phyloP scores from a whole-genome alignment of 2,797 vertebrate species.

The Coendou prehensilis region DNA sequence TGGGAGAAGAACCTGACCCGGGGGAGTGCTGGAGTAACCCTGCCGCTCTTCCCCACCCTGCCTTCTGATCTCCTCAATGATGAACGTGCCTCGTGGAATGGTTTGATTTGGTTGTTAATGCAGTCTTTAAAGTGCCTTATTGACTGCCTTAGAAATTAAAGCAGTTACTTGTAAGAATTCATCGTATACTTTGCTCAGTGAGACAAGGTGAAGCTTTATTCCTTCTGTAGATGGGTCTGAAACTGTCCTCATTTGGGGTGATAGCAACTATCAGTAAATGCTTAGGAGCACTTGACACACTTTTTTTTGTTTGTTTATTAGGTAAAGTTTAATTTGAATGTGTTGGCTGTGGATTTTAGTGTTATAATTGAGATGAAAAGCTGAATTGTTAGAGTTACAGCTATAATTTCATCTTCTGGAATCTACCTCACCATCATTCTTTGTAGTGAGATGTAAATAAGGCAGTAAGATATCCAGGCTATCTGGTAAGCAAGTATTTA shows the following conservation, averaged over 20 bases:
- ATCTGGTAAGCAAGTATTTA: constrained; percentile 52
- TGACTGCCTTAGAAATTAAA: constrained; percentile 57
- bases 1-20: neutral
- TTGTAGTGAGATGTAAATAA: constrained; percentile 66
- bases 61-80: neutral
- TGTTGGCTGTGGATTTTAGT: neutral
- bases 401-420: constrained; percentile 40
- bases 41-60: neutral
- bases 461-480: neutral
- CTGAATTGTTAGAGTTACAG: neutral
- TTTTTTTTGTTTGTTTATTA: neutral
- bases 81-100: neutral
- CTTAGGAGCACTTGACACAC: neutral
- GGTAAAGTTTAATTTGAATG: constrained; percentile 37
- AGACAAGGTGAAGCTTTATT: neutral
- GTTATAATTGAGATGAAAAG: constrained; percentile 34
- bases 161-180: constrained; percentile 13
- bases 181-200: neutral
- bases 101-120: constrained; percentile 57
- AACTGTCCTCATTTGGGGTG: neutral
- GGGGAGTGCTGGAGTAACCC: neutral
- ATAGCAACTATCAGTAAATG: neutral
- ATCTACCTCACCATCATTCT: constrained; percentile 53
- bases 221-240: neutral
- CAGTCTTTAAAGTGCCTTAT: neutral